Conservation (phyloP, 2,113 vertebrate species). For the Ovibos moschatus region DNA sequence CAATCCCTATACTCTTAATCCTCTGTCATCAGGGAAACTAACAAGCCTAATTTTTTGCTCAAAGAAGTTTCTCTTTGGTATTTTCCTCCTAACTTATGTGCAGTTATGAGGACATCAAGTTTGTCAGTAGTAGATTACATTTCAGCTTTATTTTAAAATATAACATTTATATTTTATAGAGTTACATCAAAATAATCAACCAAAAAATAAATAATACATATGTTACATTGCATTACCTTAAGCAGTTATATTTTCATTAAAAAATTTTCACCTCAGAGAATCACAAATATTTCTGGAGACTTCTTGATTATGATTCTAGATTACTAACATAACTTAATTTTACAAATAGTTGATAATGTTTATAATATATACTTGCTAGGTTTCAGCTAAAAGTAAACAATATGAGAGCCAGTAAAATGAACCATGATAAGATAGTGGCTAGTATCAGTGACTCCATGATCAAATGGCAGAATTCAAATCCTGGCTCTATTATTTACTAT, state of each 20-base stretch:
- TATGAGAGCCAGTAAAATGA: slow-evolving; percentile 9
- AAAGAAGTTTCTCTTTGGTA: slow-evolving; percentile 42
- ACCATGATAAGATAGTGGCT: neutral
- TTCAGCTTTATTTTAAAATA: slow-evolving; percentile 44
- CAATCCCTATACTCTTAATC: slow-evolving; percentile 49
- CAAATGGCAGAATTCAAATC: slow-evolving; percentile 37
- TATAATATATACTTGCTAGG: neutral
- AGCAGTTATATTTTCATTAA: neutral
- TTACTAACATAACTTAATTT: neutral
- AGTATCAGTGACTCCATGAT: neutral
- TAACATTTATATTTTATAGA: neutral
- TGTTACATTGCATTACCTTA: neutral
- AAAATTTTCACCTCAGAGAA: neutral
- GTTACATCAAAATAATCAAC: slow-evolving; percentile 10
- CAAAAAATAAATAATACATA: neutral
- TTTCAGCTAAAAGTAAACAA: neutral
- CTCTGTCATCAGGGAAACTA: slow-evolving; percentile 43
- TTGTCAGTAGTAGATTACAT: neutral
- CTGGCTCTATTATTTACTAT: neutral
- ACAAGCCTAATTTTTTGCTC: slow-evolving; percentile 47
- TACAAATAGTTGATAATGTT: slow-evolving; percentile 26
- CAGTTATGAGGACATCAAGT: slow-evolving; percentile 6
- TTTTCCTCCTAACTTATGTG: slow-evolving; percentile 35
- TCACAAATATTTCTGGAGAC: slow-evolving; percentile 2
- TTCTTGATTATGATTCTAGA: neutral